Conservation (phyloP, 2,888 invertebrate species). For the Meteorus colon region DNA sequence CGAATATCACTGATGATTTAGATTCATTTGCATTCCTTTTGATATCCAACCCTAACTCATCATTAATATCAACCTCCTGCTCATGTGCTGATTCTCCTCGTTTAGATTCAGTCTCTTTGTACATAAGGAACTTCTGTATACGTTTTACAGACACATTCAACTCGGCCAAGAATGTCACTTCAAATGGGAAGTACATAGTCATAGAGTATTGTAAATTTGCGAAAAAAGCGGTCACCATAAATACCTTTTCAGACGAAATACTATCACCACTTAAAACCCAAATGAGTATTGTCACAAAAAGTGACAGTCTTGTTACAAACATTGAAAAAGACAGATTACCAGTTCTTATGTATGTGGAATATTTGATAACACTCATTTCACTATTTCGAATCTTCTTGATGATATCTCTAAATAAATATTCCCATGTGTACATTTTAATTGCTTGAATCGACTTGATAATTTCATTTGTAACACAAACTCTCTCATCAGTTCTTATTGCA, state of each 20-base stretch:
- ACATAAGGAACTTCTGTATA: slow-evolving; percentile 57
- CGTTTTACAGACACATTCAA: slow-evolving; percentile 78
- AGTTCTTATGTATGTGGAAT: slow-evolving; percentile 85
- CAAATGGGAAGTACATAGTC: slow-evolving; percentile 92
- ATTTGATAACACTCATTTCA: slow-evolving; percentile 82
- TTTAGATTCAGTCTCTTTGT: slow-evolving; percentile 72
- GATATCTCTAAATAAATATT: slow-evolving; percentile 85
- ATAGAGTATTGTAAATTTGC: slow-evolving; percentile 89
- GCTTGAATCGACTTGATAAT: slow-evolving; percentile 89
- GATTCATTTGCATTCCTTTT: slow-evolving; percentile 52
- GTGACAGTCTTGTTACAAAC: slow-evolving; percentile 90
- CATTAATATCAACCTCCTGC: slow-evolving; percentile 55
- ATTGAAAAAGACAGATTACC: slow-evolving; percentile 88
- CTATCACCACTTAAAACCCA: slow-evolving; percentile 76
- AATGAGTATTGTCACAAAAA: slow-evolving; percentile 88
- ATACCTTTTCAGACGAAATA: slow-evolving; percentile 88
- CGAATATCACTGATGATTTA: slow-evolving; percentile 53
- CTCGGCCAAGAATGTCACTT: slow-evolving; percentile 87
- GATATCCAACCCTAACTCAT: slow-evolving; percentile 44
- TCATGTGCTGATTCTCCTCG: slow-evolving; percentile 20
- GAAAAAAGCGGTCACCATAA: slow-evolving; percentile 92
- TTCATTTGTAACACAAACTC: slow-evolving; percentile 94
- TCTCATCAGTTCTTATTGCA: slow-evolving; percentile 90
- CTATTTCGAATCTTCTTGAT: slow-evolving; percentile 82
- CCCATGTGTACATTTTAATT: slow-evolving; percentile 96